Conservation (phyloP, 2,888 invertebrate genomes). For the Cyrtodaria siliqua region DNA sequence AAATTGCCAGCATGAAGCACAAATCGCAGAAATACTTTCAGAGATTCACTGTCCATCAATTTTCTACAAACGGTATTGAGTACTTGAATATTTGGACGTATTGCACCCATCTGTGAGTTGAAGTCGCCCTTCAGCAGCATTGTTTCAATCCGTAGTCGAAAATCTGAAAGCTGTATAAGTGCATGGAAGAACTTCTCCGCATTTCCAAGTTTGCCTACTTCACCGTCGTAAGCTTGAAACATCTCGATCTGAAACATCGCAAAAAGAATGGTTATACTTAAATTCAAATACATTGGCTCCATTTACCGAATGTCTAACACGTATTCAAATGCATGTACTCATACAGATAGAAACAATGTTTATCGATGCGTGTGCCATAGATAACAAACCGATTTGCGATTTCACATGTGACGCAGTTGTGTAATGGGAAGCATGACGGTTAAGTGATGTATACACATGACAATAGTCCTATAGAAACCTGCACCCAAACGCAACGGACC, state of each 20-base stretch:
- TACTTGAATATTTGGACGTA: conserved; percentile 96
- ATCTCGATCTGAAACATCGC: conserved; percentile 79
- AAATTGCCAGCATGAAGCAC: conserved; percentile 98
- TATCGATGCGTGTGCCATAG: too few relatives aligned
- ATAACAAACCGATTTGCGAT: too few relatives aligned
- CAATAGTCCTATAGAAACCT: too few relatives aligned
- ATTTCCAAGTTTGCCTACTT: conserved; percentile 85
- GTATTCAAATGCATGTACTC: too few relatives aligned
- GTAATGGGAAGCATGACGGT: too few relatives aligned
- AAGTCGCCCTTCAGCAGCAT: conserved; percentile 98
- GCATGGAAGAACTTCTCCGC: conserved; percentile 87
- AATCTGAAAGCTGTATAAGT: conserved; percentile 87
- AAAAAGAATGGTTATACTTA: background rate
- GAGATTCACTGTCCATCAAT: conserved; percentile 88
- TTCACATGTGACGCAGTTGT: too few relatives aligned
- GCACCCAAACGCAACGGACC: too few relatives aligned
- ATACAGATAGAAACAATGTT: too few relatives aligned
- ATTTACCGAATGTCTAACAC: too few relatives aligned
- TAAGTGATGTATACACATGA: too few relatives aligned
- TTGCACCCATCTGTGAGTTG: conserved; percentile 93
- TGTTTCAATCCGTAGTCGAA: conserved; percentile 96
- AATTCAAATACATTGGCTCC: too few relatives aligned
- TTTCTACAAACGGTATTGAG: conserved; percentile 95
- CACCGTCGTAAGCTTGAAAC: conserved; percentile 85
- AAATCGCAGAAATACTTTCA: conserved; percentile 96